phyloP scores from a whole-genome alignment of 2,888 invertebrate species.

The Galerucella nymphaeae region DNA sequence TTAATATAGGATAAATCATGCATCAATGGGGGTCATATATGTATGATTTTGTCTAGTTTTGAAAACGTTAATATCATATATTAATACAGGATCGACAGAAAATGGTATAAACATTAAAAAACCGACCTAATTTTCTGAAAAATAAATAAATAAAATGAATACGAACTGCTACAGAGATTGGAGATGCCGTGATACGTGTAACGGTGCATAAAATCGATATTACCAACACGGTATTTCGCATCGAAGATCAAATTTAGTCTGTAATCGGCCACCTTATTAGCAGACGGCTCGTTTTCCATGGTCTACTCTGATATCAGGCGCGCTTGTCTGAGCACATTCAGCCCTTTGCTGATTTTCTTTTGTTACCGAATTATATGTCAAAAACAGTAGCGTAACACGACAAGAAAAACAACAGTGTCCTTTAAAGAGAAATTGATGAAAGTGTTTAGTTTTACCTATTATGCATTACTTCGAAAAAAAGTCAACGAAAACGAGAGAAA shows the following conservation, averaged over 20 bases:
- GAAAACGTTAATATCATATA: too few species aligned
- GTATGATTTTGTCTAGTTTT: too few species aligned
- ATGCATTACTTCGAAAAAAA: too few species aligned
- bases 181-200: constrained; percentile 42
- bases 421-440: too few species aligned
- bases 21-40: too few species aligned
- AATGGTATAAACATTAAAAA: too few species aligned
- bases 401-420: too few species aligned
- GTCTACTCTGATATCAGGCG: constrained; percentile 57
- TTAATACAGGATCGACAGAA: too few species aligned
- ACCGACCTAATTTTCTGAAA: too few species aligned
- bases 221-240: constrained; percentile 50
- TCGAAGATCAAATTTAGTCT: constrained; percentile 61
- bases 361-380: constrained; percentile 58
- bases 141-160: not conserved
- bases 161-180: constrained; percentile 5
- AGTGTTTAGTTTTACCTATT: too few species aligned
- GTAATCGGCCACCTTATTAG: constrained; percentile 63
- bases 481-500: too few species aligned
- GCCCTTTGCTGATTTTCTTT: constrained; percentile 56
- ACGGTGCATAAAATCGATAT: constrained; percentile 59
- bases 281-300: constrained; percentile 60
- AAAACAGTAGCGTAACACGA: not conserved
- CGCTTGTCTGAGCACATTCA: constrained; percentile 53
- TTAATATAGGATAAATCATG: too few species aligned